Percentiles rank a stretch among this genome's conserved stretches.
These are phyloP conservation scores for Brachyhypopomus gauderio DNA, from an alignment of 2,113 vertebrate species.

Conservation along the genomic window DNA sequence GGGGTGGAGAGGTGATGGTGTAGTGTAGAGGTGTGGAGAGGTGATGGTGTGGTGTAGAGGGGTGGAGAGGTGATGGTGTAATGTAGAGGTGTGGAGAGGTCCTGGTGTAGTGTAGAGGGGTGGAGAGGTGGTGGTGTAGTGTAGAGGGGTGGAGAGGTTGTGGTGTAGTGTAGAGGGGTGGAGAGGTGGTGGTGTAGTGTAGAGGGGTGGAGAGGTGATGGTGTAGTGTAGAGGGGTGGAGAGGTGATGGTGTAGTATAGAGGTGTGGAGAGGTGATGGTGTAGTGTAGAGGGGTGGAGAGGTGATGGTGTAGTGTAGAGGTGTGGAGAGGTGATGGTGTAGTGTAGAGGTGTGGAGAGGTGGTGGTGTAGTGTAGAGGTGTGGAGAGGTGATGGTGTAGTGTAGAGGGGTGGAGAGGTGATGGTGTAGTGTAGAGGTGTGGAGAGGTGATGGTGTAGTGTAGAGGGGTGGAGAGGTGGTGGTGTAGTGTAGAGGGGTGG, in stretches of 20 bases:
- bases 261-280: background rate
- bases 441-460: background rate
- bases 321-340: background rate
- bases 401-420: background rate
- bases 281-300: background rate
- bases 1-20: background rate
- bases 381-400: background rate
- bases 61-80: too few relatives aligned
- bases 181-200: too few relatives aligned
- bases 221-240: too few relatives aligned
- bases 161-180: too few relatives aligned
- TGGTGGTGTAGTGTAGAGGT: background rate
- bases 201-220: too few relatives aligned
- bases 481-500: background rate
- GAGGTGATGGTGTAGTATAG: background rate
- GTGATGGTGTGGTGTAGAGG: too few relatives aligned
- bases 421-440: background rate
- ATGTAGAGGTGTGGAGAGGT: too few relatives aligned
- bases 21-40: too few relatives aligned
- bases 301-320: background rate
- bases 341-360: background rate
- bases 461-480: background rate
- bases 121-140: too few relatives aligned
- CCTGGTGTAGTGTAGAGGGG: too few relatives aligned
- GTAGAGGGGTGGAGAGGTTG: too few relatives aligned